Percentiles rank a stretch among this genome's conserved stretches.
phyloP scores from a whole-genome alignment of 2,797 vertebrate species.

The Scarus forsteni region DNA sequence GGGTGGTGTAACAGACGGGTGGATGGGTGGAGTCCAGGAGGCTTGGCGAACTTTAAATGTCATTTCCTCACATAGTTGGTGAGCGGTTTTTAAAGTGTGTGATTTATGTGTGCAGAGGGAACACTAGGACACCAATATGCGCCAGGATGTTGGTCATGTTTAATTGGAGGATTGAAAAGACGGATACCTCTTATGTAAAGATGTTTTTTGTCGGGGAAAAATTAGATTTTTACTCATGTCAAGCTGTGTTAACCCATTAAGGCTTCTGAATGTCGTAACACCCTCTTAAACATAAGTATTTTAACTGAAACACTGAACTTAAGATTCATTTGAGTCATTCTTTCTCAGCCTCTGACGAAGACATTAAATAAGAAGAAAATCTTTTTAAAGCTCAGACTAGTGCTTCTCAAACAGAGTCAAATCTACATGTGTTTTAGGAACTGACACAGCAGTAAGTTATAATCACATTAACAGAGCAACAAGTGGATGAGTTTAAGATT shows the following conservation, averaged over 20 bases:
- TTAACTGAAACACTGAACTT: background rate
- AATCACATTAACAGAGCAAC: too few species aligned
- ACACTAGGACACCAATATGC: slow-evolving; percentile 21
- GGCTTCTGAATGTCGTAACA: too few species aligned
- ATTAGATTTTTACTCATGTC: background rate
- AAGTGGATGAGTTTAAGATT: too few species aligned
- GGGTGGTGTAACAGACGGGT: slow-evolving; percentile 63
- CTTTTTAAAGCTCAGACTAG: too few species aligned
- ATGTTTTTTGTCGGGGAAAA: background rate
- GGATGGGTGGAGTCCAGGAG: slow-evolving; percentile 71
- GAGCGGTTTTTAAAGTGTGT: slow-evolving; percentile 49
- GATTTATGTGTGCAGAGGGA: slow-evolving; percentile 50
- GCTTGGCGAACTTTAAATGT: slow-evolving; percentile 70
- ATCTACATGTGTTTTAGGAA: too few species aligned
- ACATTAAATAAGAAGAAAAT: too few species aligned
- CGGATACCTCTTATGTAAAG: slow-evolving; percentile 29
- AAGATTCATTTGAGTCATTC: too few species aligned
- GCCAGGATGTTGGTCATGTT: slow-evolving; percentile 25
- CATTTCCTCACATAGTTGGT: slow-evolving; percentile 68
- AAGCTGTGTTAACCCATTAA: too few species aligned
- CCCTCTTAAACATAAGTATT: too few species aligned
- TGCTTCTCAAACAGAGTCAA: too few species aligned
- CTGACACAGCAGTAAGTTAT: too few species aligned
- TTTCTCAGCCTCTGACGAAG: too few species aligned
- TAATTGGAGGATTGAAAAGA: slow-evolving; percentile 20